Evolutionary conservation across 1,140 invertebrate species (phyloP).

Genomic region (Whitmania pigra): DNA sequence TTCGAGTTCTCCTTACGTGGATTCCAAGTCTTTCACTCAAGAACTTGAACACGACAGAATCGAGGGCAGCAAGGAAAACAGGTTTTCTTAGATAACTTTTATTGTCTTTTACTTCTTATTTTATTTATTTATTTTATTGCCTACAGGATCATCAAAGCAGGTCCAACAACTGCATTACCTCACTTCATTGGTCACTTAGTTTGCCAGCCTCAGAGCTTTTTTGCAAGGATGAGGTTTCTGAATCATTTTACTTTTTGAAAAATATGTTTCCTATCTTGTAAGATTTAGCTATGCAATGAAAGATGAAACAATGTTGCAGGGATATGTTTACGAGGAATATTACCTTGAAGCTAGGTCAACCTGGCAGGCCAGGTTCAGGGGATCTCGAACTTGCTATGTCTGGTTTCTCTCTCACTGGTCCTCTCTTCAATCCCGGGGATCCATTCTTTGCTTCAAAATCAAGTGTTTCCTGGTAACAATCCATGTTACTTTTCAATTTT

Average conservation of each 20-base stretch:
- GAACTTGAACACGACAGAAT: not conserved
- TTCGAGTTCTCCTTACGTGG: conserved; percentile 4
- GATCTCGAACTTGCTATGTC: conserved; percentile 8
- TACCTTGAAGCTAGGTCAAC: not conserved
- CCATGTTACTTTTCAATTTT: too few species aligned
- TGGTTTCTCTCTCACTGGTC: too few species aligned
- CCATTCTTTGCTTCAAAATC: too few species aligned
- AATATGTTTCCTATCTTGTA: not conserved
- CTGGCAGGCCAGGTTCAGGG: not conserved
- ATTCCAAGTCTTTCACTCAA: not conserved
- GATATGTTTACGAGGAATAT: not conserved
- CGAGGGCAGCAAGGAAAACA: not conserved
- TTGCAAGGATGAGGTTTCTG: not conserved
- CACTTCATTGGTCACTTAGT: not conserved
- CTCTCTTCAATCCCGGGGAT: too few species aligned
- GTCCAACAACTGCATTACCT: not conserved
- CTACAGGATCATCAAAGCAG: not conserved
- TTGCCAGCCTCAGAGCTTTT: too few species aligned
- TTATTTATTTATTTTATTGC: not conserved
- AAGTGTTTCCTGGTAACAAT: too few species aligned
- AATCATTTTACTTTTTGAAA: not conserved
- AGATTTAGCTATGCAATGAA: not conserved
- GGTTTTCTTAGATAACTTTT: too few species aligned
- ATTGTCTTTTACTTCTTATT: not conserved
- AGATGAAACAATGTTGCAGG: conserved; percentile 3